phyloP scores from a whole-genome alignment of 2,888 invertebrate genomes.

The Xanthorhoe spadicearia region DNA sequence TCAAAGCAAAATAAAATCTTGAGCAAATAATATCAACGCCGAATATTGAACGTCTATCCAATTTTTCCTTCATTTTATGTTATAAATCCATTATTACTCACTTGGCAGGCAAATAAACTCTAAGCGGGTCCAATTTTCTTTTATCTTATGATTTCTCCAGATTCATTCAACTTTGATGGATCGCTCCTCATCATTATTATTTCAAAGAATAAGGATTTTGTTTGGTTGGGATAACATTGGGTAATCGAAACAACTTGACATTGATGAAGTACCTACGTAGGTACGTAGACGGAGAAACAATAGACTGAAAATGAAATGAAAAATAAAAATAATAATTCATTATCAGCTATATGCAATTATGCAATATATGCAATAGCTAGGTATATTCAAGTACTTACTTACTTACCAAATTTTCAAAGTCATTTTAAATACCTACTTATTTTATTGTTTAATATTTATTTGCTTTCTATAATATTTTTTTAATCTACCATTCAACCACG shows the following conservation, averaged over 20 bases:
- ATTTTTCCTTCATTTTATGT: conserved; percentile 31
- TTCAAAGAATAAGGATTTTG: conserved; percentile 45
- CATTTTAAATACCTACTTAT: too few species aligned
- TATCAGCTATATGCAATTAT: too few species aligned
- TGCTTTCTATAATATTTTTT: too few species aligned
- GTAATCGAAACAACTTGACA: conserved; percentile 39
- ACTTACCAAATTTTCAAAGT: too few species aligned
- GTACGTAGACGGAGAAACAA: background rate
- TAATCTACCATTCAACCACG: too few species aligned
- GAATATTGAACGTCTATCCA: conserved; percentile 18
- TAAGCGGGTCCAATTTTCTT: conserved; percentile 33
- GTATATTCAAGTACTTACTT: too few species aligned
- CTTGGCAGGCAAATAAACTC: conserved; percentile 40
- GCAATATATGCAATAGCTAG: too few species aligned
- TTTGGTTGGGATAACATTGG: conserved; percentile 47
- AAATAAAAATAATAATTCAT: too few species aligned
- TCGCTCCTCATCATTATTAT: conserved; percentile 50
- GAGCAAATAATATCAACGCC: conserved; percentile 3
- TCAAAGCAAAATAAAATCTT: conserved; percentile 14
- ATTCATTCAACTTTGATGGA: conserved; percentile 54
- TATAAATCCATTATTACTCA: conserved; percentile 36
- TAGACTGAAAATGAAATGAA: too few species aligned
- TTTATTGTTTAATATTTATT: too few species aligned
- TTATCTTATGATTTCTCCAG: conserved; percentile 40
- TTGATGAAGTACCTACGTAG: conserved; percentile 37